Evolutionary conservation across 2,888 invertebrate genomes (phyloP), one percentile per base, ranked within the genome.

Genomic region (Drosophila anomalipes): DNA sequence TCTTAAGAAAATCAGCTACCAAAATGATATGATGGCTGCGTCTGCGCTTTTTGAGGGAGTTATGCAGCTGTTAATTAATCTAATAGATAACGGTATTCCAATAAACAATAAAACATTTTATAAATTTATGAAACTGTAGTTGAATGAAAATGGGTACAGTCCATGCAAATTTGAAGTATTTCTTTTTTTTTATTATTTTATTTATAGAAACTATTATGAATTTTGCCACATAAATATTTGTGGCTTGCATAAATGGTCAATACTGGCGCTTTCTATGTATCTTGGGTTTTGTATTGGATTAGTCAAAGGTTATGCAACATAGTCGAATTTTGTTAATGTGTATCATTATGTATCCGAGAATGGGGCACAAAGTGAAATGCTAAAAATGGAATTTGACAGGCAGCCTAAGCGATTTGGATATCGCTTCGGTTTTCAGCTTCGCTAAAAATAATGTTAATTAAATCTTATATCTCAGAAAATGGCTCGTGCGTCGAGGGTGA

Each of bases 361-460:
- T 81, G 44, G 37, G 30, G 39, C 53, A 56, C 59, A 81, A 81
- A 89, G 88, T 78, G 90, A 86, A 86, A 89, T 73, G 79, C 37
- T 41, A 30, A 41, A 41, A 47, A 47, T 47, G 77, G 74, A 71
- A 82, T 87, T 80, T 85, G 69, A 78, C 85, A 85, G 74, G 80
- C 53, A 70, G 44, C 76, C 68, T 70, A 88, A 77, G 70, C 70
- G 70, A 77, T 64, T 67, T 66, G 52, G 33, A 65, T 74, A 66
- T 37, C 58, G 51, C 59, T 89, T 81, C 52, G 67, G 57, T 47
- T 52, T 71, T 62, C 22, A 69, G 66, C 70, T 76, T 82, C 71
- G 74, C 85, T 84, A 72, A 86, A 73, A 71, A 70, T 74, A 69
- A 68, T 56, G 74, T 72, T 89, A 80, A 86, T 87, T 84, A 68